Evolutionary conservation across 2,113 vertebrate genomes (phyloP), one percentile per base, ranked within the genome.

Genomic region (Rhinoderma darwinii): DNA sequence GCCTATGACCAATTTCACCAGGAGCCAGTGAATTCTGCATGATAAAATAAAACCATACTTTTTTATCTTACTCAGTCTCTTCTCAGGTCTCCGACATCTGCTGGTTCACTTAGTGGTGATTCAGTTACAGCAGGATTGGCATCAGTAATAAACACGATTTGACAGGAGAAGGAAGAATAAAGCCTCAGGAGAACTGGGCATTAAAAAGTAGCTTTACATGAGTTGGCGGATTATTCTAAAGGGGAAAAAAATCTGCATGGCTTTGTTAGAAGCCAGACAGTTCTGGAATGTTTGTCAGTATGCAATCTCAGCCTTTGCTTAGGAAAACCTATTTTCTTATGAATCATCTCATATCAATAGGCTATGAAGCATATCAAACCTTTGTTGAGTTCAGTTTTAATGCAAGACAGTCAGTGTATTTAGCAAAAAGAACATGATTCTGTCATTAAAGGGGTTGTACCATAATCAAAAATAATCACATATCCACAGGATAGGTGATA

Each of bases 101-200:
- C 81, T 70, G 81, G 44, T 80, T 79, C 82, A 88, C 86, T 88
- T 83, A 82, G 77, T 77, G 83, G 86, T 84, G 50, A 88, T 86
- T 86, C 78, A 83, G 27, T 88, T 83, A 70, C 82, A 78, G 43
- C 84, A 82, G 82, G 84, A 88, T 84, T 89, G 88, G 83, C 82
- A 84, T 88, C 84, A 83, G 43, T 79, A 66, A 79, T 32, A 86
- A 86, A 84, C 59, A 27, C 12, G 44, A 66, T 86, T 76, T 83
- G 73, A 87, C 76, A 83, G 74, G 70, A 78, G 81, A 82, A 50
- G 54, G 47, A 73, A 73, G 43, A 59, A 88, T 86, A 68, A 88
- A 78, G 54, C 88, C 82, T 84, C 39, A 41, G 82, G 66, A 86
- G 61, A 72, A 51, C 59, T 35, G 25, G 79, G 82, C 59, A 37